A percentile compares a stretch with the other conserved stretches of the same genome.
These are phyloP conservation scores for Andrena camellia DNA, from an alignment of 2,888 invertebrate genomes.

Conservation along the genomic window DNA sequence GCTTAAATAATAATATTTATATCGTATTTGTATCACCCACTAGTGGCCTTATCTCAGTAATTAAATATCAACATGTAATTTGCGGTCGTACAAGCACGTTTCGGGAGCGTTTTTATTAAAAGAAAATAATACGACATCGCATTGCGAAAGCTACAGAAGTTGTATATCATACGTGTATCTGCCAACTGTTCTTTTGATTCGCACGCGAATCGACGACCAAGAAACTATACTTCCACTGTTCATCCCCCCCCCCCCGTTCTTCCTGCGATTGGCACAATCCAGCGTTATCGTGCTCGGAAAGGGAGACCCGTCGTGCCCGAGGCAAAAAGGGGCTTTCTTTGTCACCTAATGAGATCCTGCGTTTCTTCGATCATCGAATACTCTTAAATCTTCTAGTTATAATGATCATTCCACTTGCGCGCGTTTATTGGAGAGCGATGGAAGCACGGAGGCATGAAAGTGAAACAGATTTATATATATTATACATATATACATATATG, in stretches of 20 bases:
- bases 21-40: constrained; percentile 83
- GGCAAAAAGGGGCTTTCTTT: constrained; percentile 50
- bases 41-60: constrained; percentile 84
- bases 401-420: constrained; percentile 80
- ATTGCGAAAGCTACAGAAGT: constrained; percentile 47
- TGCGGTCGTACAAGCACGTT: constrained; percentile 68
- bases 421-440: constrained; percentile 58
- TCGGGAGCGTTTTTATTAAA: constrained; percentile 68
- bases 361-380: constrained; percentile 58
- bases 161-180: background rate
- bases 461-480: constrained; percentile 68
- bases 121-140: constrained; percentile 26
- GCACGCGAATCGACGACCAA: constrained; percentile 29
- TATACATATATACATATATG: constrained; percentile 61
- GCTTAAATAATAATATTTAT: constrained; percentile 81
- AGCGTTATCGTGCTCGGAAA: constrained; percentile 27
- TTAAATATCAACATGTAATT: constrained; percentile 74
- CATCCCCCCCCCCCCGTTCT: constrained; percentile 44
- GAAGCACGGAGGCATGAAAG: constrained; percentile 58
- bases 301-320: constrained; percentile 4
- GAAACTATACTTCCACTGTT: constrained; percentile 54
- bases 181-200: constrained; percentile 8
- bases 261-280: constrained; percentile 55
- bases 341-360: constrained; percentile 23
- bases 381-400: constrained; percentile 68